Evolutionary conservation across 2,888 invertebrate species (phyloP).

Genomic region (Helicoverpa assulta): DNA sequence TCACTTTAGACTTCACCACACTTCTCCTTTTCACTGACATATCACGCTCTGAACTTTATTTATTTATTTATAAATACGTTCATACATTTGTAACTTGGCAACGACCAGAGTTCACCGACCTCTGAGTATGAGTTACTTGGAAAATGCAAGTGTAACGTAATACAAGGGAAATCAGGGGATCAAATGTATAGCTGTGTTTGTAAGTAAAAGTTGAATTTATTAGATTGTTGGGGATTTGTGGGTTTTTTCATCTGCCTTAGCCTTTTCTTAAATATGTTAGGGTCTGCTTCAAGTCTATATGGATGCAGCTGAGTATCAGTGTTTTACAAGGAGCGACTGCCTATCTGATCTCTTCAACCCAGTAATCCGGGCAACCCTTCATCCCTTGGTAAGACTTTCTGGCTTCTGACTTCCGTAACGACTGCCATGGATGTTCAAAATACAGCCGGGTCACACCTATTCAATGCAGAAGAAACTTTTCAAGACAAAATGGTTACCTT

Average conservation of each 20-base stretch:
- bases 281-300: too few species aligned
- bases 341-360: not conserved
- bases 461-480: too few species aligned
- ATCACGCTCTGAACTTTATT: not conserved
- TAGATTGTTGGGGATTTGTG: not conserved
- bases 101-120: slow-evolving; percentile 55
- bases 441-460: not conserved
- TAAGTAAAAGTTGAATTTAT: slow-evolving; percentile 50
- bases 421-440: too few species aligned
- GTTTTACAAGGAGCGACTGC: not conserved
- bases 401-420: too few species aligned
- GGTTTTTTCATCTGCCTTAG: not conserved
- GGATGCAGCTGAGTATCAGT: too few species aligned
- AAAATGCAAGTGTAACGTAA: slow-evolving; percentile 82
- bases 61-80: not conserved
- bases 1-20: too few species aligned
- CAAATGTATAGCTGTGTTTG: slow-evolving; percentile 45
- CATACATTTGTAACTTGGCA: not conserved
- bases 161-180: slow-evolving; percentile 70
- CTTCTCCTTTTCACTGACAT: not conserved
- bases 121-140: slow-evolving; percentile 48
- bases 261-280: not conserved
- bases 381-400: too few species aligned
- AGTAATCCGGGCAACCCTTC: too few species aligned
- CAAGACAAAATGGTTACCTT: too few species aligned